Conservation (phyloP, 2,888 invertebrate species). For the Myathropa florea region DNA sequence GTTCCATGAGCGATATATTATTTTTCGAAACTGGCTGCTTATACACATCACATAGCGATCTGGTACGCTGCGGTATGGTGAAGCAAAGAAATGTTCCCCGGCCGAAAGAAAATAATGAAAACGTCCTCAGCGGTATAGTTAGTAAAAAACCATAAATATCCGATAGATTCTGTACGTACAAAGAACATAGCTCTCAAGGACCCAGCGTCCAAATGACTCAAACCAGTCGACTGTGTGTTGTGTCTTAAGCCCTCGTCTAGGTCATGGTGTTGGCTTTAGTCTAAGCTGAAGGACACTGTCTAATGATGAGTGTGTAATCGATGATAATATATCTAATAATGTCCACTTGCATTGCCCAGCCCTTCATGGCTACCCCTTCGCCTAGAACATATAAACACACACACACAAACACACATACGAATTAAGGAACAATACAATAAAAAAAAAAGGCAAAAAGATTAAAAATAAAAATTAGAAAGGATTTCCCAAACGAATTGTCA, state of each 20-base stretch:
- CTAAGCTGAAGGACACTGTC: background rate
- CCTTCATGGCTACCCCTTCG: conserved; percentile 1
- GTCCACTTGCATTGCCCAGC: background rate
- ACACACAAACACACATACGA: background rate
- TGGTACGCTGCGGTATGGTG: background rate
- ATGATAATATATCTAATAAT: conserved; percentile 4
- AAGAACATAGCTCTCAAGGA: conserved; percentile 16
- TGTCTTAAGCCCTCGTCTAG: background rate
- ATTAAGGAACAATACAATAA: background rate
- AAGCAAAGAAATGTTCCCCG: conserved; percentile 63
- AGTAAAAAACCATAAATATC: conserved; percentile 78
- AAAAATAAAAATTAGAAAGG: conserved; percentile 61
- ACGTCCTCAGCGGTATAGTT: conserved; percentile 78
- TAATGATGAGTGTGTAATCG: background rate
- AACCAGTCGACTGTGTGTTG: background rate
- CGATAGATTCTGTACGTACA: conserved; percentile 74
- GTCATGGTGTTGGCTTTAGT: background rate
- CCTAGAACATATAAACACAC: conserved; percentile 31
- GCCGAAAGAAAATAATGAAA: conserved; percentile 77
- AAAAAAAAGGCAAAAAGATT: conserved; percentile 16
- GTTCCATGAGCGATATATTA: conserved; percentile 70
- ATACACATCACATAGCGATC: conserved; percentile 47
- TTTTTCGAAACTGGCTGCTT: conserved; percentile 62
- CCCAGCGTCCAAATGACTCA: background rate
- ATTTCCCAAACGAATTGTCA: conserved; percentile 70